These are phyloP conservation scores for Neotragus pygmaeus DNA, from an alignment of 2,113 vertebrate species.

Conservation along the genomic window DNA sequence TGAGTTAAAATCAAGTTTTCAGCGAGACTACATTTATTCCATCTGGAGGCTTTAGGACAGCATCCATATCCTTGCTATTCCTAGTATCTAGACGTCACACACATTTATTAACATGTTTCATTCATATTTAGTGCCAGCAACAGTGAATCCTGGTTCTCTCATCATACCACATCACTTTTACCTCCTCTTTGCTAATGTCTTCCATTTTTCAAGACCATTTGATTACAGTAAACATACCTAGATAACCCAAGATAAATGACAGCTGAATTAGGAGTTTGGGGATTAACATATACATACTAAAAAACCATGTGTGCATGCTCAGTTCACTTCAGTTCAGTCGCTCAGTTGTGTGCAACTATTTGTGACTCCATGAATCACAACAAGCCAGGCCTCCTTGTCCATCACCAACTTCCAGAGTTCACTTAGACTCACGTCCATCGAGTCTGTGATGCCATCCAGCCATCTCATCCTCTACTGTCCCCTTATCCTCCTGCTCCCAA, in stretches of 20 bases:
- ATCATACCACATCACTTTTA: background rate
- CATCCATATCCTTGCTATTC: background rate
- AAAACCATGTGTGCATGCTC: background rate
- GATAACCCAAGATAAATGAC: background rate
- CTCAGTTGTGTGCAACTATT: background rate
- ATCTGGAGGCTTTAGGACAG: background rate
- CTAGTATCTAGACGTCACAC: background rate
- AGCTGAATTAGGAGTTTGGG: background rate
- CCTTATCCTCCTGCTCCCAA: too few species aligned
- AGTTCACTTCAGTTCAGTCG: too few species aligned
- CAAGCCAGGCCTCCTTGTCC: background rate
- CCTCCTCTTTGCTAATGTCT: background rate
- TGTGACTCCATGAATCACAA: accelerated
- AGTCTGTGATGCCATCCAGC: too few species aligned
- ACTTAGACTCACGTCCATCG: too few species aligned
- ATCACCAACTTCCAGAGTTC: too few species aligned
- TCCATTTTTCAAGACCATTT: background rate
- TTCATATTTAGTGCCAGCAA: background rate
- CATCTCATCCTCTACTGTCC: too few species aligned
- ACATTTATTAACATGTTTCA: background rate
- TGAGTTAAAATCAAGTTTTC: background rate
- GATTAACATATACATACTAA: background rate
- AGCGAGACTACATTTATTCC: background rate
- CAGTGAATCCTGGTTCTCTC: background rate
- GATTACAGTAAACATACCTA: background rate